Evolutionary conservation across 1,140 invertebrate genomes (phyloP).

Genomic region (Nasonia vitripennis): DNA sequence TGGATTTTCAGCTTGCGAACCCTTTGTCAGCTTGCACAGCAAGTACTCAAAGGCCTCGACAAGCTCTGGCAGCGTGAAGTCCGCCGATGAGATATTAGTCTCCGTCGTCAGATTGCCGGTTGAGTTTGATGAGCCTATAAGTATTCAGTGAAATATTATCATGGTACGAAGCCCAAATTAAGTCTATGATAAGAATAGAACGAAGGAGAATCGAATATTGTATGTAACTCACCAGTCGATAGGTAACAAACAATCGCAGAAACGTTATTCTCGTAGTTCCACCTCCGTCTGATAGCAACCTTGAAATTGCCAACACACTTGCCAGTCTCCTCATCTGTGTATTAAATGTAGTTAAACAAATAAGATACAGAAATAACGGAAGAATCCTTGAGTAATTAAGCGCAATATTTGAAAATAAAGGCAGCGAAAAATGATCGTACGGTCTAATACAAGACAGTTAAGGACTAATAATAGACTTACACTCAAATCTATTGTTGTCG

Average conservation of each 20-base stretch:
- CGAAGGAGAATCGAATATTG: background rate
- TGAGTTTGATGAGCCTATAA: slow-evolving; percentile 79
- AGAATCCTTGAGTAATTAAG: slow-evolving; percentile 10
- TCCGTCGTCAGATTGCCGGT: slow-evolving; percentile 79
- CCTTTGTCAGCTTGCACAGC: slow-evolving; percentile 83
- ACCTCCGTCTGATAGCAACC: slow-evolving; percentile 86
- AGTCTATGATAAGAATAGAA: background rate
- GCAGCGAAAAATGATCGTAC: background rate
- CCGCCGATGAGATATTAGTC: slow-evolving; percentile 75
- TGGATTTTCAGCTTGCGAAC: slow-evolving; percentile 77
- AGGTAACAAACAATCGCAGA: slow-evolving; percentile 89
- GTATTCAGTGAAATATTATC: background rate
- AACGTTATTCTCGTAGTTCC: slow-evolving; percentile 92
- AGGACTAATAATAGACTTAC: slow-evolving; percentile 75
- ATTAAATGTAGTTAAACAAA: slow-evolving; percentile 48
- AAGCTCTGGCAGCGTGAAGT: slow-evolving; percentile 78
- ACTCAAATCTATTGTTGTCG: slow-evolving; percentile 90
- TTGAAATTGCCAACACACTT: slow-evolving; percentile 87
- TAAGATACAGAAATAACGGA: slow-evolving; percentile 21
- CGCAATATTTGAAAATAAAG: slow-evolving; percentile 30
- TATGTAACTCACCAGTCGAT: slow-evolving; percentile 78
- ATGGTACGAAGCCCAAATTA: background rate
- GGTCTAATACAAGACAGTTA: background rate
- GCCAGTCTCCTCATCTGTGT: slow-evolving; percentile 91
- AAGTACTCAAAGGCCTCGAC: slow-evolving; percentile 83